Percentiles rank a stretch among this genome's conserved stretches.
Conservation (phyloP, 2,797 vertebrate genomes). For the Alca torda region DNA sequence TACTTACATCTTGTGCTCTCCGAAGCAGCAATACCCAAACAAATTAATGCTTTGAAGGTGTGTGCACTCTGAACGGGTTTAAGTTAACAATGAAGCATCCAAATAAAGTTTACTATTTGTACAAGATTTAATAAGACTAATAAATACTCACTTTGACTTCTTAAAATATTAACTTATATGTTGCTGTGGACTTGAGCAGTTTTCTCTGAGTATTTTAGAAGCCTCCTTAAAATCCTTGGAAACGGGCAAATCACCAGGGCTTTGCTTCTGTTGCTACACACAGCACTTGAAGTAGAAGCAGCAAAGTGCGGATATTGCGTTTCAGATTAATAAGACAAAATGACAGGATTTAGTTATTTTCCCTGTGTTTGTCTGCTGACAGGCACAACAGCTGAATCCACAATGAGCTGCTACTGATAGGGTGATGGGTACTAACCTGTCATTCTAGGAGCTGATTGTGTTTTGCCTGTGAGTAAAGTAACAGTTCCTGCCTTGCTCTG, state of each 20-base stretch:
- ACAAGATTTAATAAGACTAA: not conserved
- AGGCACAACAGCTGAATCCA: not conserved
- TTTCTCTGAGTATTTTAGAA: not conserved
- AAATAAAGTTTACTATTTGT: slow-evolving; percentile 24
- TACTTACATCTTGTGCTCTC: not conserved
- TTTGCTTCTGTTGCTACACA: not conserved
- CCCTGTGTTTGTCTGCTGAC: not conserved
- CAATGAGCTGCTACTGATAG: not conserved
- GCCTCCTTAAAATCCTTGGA: not conserved
- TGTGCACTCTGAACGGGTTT: not conserved
- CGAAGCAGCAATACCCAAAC: not conserved
- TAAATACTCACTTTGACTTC: not conserved
- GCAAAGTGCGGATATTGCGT: not conserved
- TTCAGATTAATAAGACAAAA: not conserved
- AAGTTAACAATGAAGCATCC: not conserved
- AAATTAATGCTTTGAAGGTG: not conserved
- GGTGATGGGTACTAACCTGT: not conserved
- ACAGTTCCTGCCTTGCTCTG: not conserved
- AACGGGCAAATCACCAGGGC: not conserved
- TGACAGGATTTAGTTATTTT: not conserved
- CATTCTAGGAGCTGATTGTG: not conserved
- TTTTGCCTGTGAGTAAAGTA: not conserved
- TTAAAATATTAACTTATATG: not conserved
- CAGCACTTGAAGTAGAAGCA: not conserved
- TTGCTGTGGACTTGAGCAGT: not conserved